Conservation (phyloP, 1,140 invertebrate genomes). For the Brachionus rotundiformis region DNA sequence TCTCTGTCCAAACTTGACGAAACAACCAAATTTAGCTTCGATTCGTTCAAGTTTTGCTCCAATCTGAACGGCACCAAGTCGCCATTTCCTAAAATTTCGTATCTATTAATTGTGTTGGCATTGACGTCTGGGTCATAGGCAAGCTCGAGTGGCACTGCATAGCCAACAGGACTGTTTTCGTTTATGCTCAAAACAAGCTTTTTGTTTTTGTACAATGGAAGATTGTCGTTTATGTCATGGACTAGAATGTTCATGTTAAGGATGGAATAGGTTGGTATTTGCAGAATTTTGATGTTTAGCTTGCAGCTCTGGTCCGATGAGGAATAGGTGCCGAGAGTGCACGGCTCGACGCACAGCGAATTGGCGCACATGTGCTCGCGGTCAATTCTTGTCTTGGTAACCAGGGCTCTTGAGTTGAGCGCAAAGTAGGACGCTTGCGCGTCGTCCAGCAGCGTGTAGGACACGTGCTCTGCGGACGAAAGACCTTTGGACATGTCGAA, state of each 20-base stretch:
- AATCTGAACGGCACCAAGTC: neutral
- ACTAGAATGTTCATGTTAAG: slow-evolving; percentile 35
- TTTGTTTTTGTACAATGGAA: neutral
- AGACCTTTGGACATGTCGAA: neutral
- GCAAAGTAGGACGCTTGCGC: neutral
- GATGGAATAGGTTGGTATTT: neutral
- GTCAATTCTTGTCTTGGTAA: neutral
- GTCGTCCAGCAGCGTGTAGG: neutral
- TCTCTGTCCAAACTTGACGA: slow-evolving; percentile 8
- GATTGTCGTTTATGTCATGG: slow-evolving; percentile 48
- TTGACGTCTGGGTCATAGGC: slow-evolving; percentile 29
- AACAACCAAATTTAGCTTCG: slow-evolving; percentile 11
- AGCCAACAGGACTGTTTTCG: slow-evolving; percentile 45
- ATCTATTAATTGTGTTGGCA: neutral
- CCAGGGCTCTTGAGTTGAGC: neutral
- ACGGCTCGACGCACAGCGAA: neutral
- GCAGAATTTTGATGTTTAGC: slow-evolving; percentile 45
- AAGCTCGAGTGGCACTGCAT: slow-evolving; percentile 22
- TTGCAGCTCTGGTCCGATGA: neutral
- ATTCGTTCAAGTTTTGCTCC: slow-evolving; percentile 35
- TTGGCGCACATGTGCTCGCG: slow-evolving; percentile 30
- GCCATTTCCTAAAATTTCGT: neutral
- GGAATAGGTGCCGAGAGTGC: neutral
- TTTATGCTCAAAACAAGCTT: neutral
- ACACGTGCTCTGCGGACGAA: neutral